Evolutionary conservation across 1,140 invertebrate genomes (phyloP), one percentile per base, ranked within the genome.

Genomic region (Apis cerana): DNA sequence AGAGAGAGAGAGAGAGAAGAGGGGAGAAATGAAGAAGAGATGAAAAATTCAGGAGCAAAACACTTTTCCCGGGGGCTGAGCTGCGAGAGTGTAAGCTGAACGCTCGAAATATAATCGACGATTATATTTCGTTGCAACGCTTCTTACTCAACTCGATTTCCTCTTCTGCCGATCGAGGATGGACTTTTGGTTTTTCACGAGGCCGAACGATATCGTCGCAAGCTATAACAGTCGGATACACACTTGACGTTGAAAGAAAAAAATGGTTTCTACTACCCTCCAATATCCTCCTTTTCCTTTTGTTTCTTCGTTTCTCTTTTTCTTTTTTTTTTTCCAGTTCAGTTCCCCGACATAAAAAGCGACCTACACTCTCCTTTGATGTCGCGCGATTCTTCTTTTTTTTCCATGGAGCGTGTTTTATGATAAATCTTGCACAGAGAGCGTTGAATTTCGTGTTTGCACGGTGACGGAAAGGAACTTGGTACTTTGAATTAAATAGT

Each of bases 21-120:
- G 85, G 71, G 70, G 33, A 75, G 33, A 75, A 65, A 12, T 56
- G 43, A 70, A 7, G 54, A 62, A 59, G 33, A 68, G 68, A 71
- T 72, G 78, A 87, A 87, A 80, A 86, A 87, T 87, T 86, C 86
- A 88, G 54, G 50, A 67, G 69, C 65, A 65, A 83, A 86, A 87
- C 52, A 70, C 81, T 74, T 64, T 75, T 86, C 23, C 64, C 52
- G 72, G 72, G 52, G 23, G 43, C 19, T 2, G 11, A 61, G 59
- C 59, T n/a, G 67, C 33, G 50, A 58, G 61, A 74, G 71, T 56
- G 48, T 43, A 74, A 43, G 27, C 11, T 82, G 76, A 82, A 86
- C 85, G 78, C 72, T 80, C 61, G 71, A 83, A 80, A 87, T 78
- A 82, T 87, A 80, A 56, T 69, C 48, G 84, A 61, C 85, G 84